Percentiles rank a stretch among this genome's conserved stretches.
phyloP scores from a whole-genome alignment of 2,113 vertebrate genomes.

The Azemiops feae region DNA sequence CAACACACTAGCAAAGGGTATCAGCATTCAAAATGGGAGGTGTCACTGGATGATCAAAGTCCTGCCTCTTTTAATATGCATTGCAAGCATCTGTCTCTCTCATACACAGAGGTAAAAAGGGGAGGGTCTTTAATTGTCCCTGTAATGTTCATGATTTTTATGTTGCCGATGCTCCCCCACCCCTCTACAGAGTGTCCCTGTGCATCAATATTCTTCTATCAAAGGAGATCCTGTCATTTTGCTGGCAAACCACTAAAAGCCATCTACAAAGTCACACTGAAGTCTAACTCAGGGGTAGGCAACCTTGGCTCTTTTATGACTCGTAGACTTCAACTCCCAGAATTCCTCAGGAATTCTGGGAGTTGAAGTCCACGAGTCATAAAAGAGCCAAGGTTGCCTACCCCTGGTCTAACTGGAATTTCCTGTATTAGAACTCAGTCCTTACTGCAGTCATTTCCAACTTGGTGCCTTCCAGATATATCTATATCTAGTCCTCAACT shows the following conservation, averaged over 20 bases:
- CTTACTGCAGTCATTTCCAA: background rate
- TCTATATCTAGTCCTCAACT: background rate
- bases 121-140: background rate
- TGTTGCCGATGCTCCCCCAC: background rate
- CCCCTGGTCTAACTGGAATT: background rate
- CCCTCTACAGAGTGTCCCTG: too few species aligned
- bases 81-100: background rate
- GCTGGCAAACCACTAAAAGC: background rate
- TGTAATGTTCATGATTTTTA: background rate
- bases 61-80: background rate
- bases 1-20: background rate
- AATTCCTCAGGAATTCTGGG: too few species aligned
- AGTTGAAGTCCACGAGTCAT: too few species aligned
- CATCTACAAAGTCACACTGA: background rate
- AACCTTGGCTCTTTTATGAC: too few species aligned
- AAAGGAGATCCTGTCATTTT: background rate
- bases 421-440: background rate
- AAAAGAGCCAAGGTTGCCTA: too few species aligned
- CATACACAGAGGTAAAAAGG: background rate
- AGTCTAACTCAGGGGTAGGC: too few species aligned
- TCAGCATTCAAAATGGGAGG: background rate
- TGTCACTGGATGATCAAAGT: background rate
- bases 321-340: too few species aligned
- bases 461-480: background rate
- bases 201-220: background rate